These are phyloP conservation scores for Gymnocheta viridis DNA, from an alignment of 2,888 invertebrate species.

Conservation along the genomic window DNA sequence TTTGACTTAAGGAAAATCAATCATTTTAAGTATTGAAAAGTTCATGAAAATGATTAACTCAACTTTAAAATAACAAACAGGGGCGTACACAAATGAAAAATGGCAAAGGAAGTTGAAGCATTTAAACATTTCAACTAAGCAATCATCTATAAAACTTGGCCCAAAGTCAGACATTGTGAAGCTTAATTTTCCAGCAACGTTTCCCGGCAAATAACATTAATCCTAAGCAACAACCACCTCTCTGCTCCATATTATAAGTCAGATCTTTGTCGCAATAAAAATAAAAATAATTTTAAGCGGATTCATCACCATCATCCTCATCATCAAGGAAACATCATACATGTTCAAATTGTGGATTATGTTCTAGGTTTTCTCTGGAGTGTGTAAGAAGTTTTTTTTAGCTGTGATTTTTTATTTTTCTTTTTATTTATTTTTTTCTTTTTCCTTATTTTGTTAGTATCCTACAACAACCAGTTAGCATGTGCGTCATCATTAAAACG, in stretches of 20 bases:
- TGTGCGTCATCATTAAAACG: conserved; percentile 70
- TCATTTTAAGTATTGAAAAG: conserved; percentile 56
- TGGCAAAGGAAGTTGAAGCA: not conserved
- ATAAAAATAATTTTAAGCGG: conserved; percentile 63
- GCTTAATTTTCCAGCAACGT: no score
- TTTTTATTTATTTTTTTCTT: not conserved
- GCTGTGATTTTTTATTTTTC: not conserved
- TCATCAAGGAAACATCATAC: conserved; percentile 60
- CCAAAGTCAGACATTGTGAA: no score
- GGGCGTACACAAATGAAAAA: not conserved
- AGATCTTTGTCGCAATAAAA: conserved; percentile 52
- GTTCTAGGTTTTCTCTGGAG: conserved; percentile 67
- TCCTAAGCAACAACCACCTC: not conserved
- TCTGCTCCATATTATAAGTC: conserved; percentile 33
- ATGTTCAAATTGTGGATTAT: conserved; percentile 64
- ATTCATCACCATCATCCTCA: conserved; percentile 63
- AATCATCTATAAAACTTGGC: no score
- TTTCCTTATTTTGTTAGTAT: not conserved
- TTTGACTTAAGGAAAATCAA: conserved; percentile 48
- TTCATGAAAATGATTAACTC: conserved; percentile 56
- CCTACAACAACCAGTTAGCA: conserved; percentile 64
- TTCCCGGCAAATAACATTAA: not conserved
- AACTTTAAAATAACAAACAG: conserved; percentile 14
- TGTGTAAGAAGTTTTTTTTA: conserved; percentile 43
- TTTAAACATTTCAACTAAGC: no score